Conservation (phyloP, 2,113 vertebrate species). For the Nerophis ophidion region DNA sequence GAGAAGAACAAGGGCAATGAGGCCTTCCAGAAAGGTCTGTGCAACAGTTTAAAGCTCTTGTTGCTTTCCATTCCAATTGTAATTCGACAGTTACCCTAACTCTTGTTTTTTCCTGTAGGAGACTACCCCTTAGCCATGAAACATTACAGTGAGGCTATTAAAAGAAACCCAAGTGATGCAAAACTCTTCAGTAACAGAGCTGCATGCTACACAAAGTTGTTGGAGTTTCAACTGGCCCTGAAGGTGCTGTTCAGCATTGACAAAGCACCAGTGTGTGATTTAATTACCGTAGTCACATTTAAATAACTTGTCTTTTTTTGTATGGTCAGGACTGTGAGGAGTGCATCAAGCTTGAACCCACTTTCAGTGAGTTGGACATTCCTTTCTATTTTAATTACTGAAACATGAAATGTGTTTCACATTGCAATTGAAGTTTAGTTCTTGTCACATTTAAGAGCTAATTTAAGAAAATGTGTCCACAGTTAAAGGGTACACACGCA, state of each 20-base stretch:
- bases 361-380: conserved; percentile 78
- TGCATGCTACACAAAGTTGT: conserved; percentile 89
- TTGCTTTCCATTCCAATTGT: neutral
- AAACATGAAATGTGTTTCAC: neutral
- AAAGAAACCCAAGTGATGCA: conserved; percentile 83
- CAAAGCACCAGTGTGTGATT: no score
- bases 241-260: conserved; percentile 67
- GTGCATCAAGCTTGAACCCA: conserved; percentile 83
- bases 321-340: conserved; percentile 82
- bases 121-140: conserved; percentile 89
- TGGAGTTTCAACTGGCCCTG: conserved; percentile 86
- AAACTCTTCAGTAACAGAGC: conserved; percentile 92
- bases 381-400: neutral
- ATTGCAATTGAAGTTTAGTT: neutral
- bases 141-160: conserved; percentile 88
- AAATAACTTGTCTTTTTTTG: neutral
- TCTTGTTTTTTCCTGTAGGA: conserved; percentile 53
- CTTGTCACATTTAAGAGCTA: neutral
- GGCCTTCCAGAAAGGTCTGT: conserved; percentile 85
- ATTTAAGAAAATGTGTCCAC: conserved; percentile 10
- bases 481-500: conserved; percentile 92
- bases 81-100: neutral
- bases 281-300: neutral
- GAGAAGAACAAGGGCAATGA: conserved; percentile 91
- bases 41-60: neutral